A percentile compares a stretch with the other conserved stretches of the same genome.
These are phyloP conservation scores for human DNA, from an alignment of 2,113 vertebrate genomes.

Conservation along the genomic window DNA sequence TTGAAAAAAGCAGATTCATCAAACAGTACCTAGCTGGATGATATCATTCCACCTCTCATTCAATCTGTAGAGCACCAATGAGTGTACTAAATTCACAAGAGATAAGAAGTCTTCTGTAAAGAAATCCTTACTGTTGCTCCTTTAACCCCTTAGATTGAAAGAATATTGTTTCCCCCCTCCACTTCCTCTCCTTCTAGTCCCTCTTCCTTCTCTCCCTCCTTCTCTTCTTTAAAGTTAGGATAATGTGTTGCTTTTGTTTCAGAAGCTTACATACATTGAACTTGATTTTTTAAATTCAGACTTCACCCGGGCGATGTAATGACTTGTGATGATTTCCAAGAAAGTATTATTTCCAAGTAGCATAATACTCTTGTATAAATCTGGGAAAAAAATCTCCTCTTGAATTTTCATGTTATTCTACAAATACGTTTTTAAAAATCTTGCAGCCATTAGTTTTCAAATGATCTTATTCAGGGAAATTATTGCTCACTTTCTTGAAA, in stretches of 20 bases:
- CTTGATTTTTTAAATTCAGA: neutral
- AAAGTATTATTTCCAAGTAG: neutral
- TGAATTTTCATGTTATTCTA: neutral
- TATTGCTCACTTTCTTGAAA: neutral
- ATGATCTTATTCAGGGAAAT: neutral
- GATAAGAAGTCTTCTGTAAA: neutral
- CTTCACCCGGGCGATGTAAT: neutral
- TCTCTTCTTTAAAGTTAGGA: neutral
- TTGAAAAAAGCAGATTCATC: neutral
- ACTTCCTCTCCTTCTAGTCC: no score
- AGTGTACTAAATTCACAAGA: neutral
- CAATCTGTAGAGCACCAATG: neutral
- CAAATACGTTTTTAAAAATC: slow-evolving; percentile 9
- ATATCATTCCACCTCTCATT: neutral
- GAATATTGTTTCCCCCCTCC: no score
- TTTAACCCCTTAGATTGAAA: neutral
- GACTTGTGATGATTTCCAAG: neutral
- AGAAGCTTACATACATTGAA: neutral
- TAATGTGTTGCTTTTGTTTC: neutral
- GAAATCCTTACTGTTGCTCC: neutral
- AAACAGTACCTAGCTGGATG: neutral
- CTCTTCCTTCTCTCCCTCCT: no score
- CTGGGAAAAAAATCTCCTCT: neutral
- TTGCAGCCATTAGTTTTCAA: neutral
- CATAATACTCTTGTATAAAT: neutral